phyloP scores from a whole-genome alignment of 2,797 vertebrate genomes.

The Sebastiscus albofasciatus region DNA sequence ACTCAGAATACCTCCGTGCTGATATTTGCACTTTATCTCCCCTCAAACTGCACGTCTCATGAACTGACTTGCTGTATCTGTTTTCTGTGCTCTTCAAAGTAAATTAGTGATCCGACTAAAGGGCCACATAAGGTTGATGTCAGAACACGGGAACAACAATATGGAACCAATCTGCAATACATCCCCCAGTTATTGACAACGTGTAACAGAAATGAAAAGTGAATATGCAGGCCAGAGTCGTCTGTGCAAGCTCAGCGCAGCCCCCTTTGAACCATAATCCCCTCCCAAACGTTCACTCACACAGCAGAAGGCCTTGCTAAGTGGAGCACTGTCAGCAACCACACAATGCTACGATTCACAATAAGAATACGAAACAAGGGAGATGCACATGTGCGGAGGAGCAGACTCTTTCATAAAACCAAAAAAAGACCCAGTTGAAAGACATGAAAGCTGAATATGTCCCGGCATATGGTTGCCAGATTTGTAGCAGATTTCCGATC shows the following conservation, averaged over 20 bases:
- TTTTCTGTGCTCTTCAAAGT: conserved; percentile 12
- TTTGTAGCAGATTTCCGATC: conserved; percentile 60
- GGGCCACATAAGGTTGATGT: conserved; percentile 10
- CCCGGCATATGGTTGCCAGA: conserved; percentile 75
- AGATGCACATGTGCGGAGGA: conserved; percentile 57
- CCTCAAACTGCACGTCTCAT: neutral
- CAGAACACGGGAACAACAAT: conserved; percentile 7
- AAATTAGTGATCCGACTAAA: conserved; percentile 12
- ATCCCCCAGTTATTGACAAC: conserved; percentile 25
- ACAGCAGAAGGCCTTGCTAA: conserved; percentile 31
- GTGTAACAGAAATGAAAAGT: conserved; percentile 19
- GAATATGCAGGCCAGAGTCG: conserved; percentile 3
- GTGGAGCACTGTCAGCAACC: conserved; percentile 51
- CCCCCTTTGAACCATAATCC: conserved; percentile 40
- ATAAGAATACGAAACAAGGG: conserved; percentile 38
- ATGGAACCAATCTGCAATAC: conserved; percentile 22
- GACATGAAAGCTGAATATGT: conserved; percentile 56
- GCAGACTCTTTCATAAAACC: conserved; percentile 46
- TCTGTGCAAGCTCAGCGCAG: conserved; percentile 32
- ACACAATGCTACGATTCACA: conserved; percentile 68
- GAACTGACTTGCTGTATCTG: conserved; percentile 1
- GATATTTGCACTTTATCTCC: neutral
- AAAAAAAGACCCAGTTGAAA: conserved; percentile 53
- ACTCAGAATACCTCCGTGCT: neutral
- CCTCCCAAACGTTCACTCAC: conserved; percentile 13